phyloP scores from a whole-genome alignment of 2,113 vertebrate genomes.

The Gavia stellata region DNA sequence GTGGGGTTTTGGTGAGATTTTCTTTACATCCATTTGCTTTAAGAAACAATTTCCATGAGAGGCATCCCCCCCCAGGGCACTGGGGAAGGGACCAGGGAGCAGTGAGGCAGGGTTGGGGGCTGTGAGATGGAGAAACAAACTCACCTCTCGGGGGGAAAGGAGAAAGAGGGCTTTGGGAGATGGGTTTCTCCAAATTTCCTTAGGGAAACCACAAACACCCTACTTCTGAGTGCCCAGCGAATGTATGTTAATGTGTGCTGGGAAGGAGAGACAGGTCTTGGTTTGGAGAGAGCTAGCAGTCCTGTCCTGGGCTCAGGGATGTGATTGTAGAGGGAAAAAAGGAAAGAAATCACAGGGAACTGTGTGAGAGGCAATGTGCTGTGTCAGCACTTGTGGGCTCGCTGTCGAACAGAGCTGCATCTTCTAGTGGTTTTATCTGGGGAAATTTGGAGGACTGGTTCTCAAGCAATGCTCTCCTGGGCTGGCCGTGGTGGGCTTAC shows the following conservation, averaged over 20 bases:
- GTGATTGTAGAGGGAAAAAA: background rate
- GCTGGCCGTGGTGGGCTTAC: background rate
- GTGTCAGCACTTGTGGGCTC: background rate
- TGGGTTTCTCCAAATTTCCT: background rate
- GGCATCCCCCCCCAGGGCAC: rapidly evolving
- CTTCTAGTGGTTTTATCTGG: background rate
- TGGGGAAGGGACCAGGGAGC: background rate
- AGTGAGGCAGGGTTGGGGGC: no score
- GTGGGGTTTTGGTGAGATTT: background rate
- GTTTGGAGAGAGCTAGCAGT: rapidly evolving
- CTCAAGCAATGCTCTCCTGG: background rate
- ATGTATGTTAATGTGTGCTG: rapidly evolving
- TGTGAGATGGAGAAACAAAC: background rate
- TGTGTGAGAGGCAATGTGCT: background rate
- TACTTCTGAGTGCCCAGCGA: background rate
- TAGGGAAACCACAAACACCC: background rate
- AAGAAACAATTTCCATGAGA: background rate
- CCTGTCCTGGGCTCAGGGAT: background rate
- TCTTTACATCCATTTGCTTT: background rate
- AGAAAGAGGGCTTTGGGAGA: background rate
- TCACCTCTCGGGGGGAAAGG: background rate
- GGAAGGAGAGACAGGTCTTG: background rate
- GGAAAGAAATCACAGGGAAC: background rate
- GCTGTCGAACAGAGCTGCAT: background rate
- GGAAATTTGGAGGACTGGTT: background rate